Conservation (phyloP, 2,888 invertebrate genomes). For the Cephus sareptanus region DNA sequence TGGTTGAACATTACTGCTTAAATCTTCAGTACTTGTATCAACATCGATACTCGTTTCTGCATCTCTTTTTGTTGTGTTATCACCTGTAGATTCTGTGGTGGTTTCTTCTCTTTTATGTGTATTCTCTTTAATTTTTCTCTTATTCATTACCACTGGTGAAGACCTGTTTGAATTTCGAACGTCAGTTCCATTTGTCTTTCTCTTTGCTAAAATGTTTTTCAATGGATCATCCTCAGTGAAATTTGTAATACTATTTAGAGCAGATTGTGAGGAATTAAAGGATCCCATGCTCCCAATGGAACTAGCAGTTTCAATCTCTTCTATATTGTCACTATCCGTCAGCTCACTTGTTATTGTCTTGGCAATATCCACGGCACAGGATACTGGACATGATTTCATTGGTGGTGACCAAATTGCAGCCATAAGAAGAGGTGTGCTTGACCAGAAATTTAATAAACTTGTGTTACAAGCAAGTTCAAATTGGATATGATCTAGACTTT, state of each 20-base stretch:
- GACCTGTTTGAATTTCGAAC: constrained; percentile 17
- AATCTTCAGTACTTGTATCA: not conserved
- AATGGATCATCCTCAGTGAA: constrained; percentile 80
- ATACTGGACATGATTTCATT: constrained; percentile 79
- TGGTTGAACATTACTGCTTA: not conserved
- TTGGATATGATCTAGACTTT: constrained; percentile 74
- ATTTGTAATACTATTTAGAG: constrained; percentile 46
- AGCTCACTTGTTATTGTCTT: constrained; percentile 69
- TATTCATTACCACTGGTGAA: constrained; percentile 8
- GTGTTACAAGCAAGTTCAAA: constrained; percentile 71
- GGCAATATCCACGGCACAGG: constrained; percentile 83
- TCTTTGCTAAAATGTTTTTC: constrained; percentile 74
- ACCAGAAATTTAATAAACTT: constrained; percentile 91
- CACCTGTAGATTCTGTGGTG: not conserved
- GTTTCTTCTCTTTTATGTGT: constrained; percentile 13
- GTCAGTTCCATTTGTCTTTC: constrained; percentile 45
- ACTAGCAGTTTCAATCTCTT: constrained; percentile 59
- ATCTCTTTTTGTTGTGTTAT: constrained; percentile 5
- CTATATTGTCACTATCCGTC: constrained; percentile 38
- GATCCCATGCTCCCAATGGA: constrained; percentile 61
- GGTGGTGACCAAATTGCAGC: constrained; percentile 89
- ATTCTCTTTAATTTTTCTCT: constrained; percentile 17
- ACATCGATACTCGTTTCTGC: not conserved
- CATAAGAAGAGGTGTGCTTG: constrained; percentile 82
- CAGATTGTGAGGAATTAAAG: constrained; percentile 54